phyloP scores from a whole-genome alignment of 2,888 invertebrate genomes.

The Uropetala carovei region DNA sequence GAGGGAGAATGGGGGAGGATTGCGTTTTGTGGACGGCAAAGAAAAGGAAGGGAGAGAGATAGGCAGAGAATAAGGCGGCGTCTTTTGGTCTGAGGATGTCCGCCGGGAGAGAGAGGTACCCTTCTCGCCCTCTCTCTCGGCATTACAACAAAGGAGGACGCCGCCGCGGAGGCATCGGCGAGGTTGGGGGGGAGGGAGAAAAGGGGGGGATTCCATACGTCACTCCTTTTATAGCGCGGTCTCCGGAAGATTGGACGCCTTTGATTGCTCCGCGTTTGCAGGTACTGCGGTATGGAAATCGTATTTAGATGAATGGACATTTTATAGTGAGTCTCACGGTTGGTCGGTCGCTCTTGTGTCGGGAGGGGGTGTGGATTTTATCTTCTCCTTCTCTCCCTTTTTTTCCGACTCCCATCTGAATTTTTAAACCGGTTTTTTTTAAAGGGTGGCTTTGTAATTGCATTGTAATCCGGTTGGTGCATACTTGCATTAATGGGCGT shows the following conservation, averaged over 20 bases:
- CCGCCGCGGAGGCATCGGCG: not conserved
- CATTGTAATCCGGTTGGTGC: not conserved
- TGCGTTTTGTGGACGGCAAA: not conserved
- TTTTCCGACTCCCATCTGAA: not conserved
- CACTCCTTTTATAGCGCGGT: slow-evolving; percentile 29
- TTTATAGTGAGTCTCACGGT: slow-evolving; percentile 40
- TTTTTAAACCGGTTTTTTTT: slow-evolving; percentile 28
- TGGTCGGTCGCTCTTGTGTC: not conserved
- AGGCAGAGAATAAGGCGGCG: not conserved
- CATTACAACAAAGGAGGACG: not conserved
- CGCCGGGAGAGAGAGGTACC: not conserved
- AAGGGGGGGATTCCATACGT: not conserved
- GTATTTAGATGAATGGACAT: slow-evolving; percentile 63
- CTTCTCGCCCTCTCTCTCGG: not conserved
- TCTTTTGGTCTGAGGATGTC: not conserved
- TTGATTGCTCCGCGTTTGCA: slow-evolving; percentile 31
- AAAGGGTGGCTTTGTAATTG: slow-evolving; percentile 18
- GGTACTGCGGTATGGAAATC: slow-evolving; percentile 37
- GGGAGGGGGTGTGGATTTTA: slow-evolving; percentile 16
- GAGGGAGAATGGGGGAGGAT: not conserved
- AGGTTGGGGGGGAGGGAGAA: not conserved
- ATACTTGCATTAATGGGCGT: slow-evolving; percentile 39
- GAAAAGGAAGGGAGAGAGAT: not conserved
- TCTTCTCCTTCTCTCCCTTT: not conserved
- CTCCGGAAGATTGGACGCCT: slow-evolving; percentile 53